Percentiles rank a stretch among this genome's conserved stretches.
These are phyloP conservation scores for Chanos chanos DNA, from an alignment of 2,797 vertebrate genomes.

Conservation along the genomic window DNA sequence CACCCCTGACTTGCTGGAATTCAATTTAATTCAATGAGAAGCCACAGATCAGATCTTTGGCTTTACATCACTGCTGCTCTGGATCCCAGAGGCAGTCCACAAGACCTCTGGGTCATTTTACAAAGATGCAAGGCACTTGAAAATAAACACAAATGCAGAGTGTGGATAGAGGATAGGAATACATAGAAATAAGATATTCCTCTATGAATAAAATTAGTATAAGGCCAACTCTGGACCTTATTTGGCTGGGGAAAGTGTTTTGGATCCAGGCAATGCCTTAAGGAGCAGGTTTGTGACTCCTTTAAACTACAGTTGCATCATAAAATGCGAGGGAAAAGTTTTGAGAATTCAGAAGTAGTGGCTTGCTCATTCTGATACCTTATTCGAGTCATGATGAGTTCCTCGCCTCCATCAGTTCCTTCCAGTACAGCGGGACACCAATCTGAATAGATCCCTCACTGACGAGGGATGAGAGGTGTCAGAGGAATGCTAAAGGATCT, in stretches of 20 bases:
- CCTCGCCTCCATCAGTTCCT: constrained; percentile 2
- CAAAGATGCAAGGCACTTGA: constrained; percentile 4
- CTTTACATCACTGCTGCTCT: constrained; percentile 1
- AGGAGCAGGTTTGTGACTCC: constrained; percentile 14
- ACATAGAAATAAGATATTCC: constrained; percentile 7
- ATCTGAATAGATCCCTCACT: neutral
- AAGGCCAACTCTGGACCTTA: neutral
- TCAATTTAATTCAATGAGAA: constrained; percentile 18
- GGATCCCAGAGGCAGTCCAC: neutral
- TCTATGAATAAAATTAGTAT: constrained; percentile 26
- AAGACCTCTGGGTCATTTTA: neutral
- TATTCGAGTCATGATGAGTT: neutral
- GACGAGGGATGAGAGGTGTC: neutral
- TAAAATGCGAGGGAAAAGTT: no score
- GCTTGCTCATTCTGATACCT: no score
- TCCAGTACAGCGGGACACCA: constrained; percentile 10
- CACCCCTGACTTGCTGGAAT: constrained; percentile 9
- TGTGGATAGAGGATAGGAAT: constrained; percentile 6
- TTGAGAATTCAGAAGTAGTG: no score
- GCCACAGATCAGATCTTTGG: constrained; percentile 5
- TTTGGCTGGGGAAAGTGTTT: constrained; percentile 3
- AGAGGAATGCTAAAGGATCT: neutral
- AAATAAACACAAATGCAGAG: constrained; percentile 8
- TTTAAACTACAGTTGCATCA: constrained; percentile 16
- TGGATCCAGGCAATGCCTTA: neutral